Percentiles rank a stretch among this genome's conserved stretches.
Evolutionary conservation across 2,888 invertebrate species (phyloP).

Genomic region (Metallyticus violacea): DNA sequence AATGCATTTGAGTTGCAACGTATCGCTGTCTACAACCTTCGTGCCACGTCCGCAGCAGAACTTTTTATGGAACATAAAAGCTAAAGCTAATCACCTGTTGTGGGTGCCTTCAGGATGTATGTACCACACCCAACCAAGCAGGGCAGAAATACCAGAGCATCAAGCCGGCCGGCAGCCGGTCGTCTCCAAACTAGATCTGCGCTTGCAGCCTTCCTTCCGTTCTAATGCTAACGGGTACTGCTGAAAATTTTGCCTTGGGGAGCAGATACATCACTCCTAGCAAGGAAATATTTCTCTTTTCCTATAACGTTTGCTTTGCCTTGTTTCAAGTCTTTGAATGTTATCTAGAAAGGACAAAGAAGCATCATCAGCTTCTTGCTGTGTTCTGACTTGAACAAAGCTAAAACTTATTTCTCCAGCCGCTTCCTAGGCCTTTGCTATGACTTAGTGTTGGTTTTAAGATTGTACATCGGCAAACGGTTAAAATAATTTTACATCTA

Average conservation of each 20-base stretch:
- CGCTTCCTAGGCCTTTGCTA: too few species aligned
- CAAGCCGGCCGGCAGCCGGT: not conserved
- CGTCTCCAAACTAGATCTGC: not conserved
- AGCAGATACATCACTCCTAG: not conserved
- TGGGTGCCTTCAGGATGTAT: not conserved
- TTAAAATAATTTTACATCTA: too few species aligned
- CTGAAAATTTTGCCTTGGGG: not conserved
- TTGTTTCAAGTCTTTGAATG: too few species aligned
- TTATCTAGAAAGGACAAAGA: too few species aligned
- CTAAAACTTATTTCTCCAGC: too few species aligned
- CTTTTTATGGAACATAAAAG: not conserved
- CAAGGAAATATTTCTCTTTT: not conserved
- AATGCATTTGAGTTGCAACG: not conserved
- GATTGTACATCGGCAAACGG: too few species aligned
- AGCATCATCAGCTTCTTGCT: too few species aligned
- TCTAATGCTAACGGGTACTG: not conserved
- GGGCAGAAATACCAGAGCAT: slow-evolving; percentile 7
- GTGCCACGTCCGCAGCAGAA: not conserved
- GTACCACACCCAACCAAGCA: slow-evolving; percentile 12
- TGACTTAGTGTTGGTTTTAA: too few species aligned
- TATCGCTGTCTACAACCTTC: too few species aligned
- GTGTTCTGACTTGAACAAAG: too few species aligned
- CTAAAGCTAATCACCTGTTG: not conserved
- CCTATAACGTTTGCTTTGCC: too few species aligned
- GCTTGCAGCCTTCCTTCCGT: not conserved